Percentiles rank a stretch among this genome's conserved stretches.
Conservation (phyloP, 1,140 invertebrate genomes). For the Sitodiplosis mosellana region DNA sequence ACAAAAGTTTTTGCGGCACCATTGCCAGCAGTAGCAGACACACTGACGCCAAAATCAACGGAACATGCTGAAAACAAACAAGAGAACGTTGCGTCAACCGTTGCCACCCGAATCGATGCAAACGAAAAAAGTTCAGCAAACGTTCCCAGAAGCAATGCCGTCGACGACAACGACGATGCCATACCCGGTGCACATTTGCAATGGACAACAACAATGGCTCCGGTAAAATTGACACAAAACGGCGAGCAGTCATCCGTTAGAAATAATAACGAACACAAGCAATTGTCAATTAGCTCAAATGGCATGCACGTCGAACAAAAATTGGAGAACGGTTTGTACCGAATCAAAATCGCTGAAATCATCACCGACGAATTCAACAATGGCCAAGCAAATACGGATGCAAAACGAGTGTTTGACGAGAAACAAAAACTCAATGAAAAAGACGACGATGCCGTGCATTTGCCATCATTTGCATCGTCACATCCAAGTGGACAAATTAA, state of each 20-base stretch:
- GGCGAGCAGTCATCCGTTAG: not conserved
- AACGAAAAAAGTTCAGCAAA: not conserved
- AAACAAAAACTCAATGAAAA: not conserved
- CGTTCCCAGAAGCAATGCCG: too few species aligned
- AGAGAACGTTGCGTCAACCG: not conserved
- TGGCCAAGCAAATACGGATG: not conserved
- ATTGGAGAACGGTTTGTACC: conserved; percentile 7
- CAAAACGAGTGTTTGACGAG: not conserved
- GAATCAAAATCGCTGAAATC: conserved; percentile 10
- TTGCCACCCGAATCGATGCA: not conserved
- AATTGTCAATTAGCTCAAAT: conserved; percentile 1
- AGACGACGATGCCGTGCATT: not conserved
- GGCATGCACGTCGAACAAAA: conserved; percentile 4
- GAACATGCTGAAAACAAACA: not conserved
- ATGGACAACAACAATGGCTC: too few species aligned
- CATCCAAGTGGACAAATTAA: conserved; percentile 13
- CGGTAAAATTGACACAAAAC: not conserved
- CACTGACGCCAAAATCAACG: too few species aligned
- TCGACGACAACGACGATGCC: too few species aligned
- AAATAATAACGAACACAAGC: not conserved
- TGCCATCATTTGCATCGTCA: not conserved
- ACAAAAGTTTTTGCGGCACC: not conserved
- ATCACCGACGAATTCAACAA: conserved; percentile 6
- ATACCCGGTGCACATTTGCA: too few species aligned
- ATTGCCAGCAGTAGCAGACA: too few species aligned